Base-by-base conservation (phyloP, 2,888 invertebrate species). In the Lepidocyrtoides sp. region DNA sequence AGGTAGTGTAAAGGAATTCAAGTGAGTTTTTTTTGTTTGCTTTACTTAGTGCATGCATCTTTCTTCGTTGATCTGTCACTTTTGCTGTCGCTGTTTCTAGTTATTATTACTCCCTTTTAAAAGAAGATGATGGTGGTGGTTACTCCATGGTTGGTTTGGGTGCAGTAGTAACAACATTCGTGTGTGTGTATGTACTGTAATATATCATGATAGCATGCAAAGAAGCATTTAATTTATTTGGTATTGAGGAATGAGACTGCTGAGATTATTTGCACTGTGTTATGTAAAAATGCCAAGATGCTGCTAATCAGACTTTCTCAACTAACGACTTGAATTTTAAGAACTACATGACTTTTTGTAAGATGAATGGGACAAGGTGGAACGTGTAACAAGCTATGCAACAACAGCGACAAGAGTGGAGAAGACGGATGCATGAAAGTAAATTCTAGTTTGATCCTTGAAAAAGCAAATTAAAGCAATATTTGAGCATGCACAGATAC, bases 351-450 rank as follows among this genome's bases (percentile, higher is more conserved):
- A 79, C 79, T 77, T 66, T 60, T 32, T 26, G 51, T 69, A 88
- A 88, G 88, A 88, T 81, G 81, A 88, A 88, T 88, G 88, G 88
- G 88, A 88, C 88, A 81, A 88, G 88, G 88, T 83, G 63, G 81
- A 66, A 57, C 69, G 44, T 63, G 48, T 26, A 72, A 51, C 83
- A 63, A 32, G 82, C 29, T 51, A 26, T 44, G 54, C 79, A 63
- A 60, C 23, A 60, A 36, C 60, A 82, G 14, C 23, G 41, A 81
- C 8, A n/a, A n/a, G n/a, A n/a, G n/a, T n/a, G n/a, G n/a, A n/a
- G n/a, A n/a, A 69, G 32, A 10, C 5, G 36, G 36, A 32, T n/a
- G 41, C 29, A 23, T 26, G 41, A 72, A 72, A 72, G 72, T 51
- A 17, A 17, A 51, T 12, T 32, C 66, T 17, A 36, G 66, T 69